Evolutionary conservation across 2,797 vertebrate species (phyloP).

Genomic region (Astyanax mexicanus): DNA sequence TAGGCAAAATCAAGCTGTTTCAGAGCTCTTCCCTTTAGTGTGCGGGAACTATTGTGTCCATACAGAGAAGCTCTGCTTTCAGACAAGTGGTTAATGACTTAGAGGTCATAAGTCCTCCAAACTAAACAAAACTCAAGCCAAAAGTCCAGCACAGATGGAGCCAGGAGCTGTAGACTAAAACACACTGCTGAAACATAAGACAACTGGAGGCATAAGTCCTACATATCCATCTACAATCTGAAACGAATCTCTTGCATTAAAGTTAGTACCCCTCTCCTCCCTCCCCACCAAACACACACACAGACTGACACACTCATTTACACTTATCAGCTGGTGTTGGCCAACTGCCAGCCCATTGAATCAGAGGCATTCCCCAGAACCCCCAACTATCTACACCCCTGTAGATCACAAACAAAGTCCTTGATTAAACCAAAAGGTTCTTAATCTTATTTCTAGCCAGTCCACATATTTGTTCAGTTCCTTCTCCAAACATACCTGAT

Average conservation of each 20-base stretch:
- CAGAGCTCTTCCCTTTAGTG: no score
- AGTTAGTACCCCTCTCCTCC: background rate
- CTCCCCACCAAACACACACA: background rate
- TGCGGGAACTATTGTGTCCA: background rate
- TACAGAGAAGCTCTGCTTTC: background rate
- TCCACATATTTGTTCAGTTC: background rate
- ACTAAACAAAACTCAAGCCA: background rate
- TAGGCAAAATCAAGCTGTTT: no score
- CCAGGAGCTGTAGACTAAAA: background rate
- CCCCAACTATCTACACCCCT: background rate
- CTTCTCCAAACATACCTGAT: background rate
- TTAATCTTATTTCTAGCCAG: background rate
- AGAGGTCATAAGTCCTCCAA: background rate
- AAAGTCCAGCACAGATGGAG: background rate
- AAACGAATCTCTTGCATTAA: background rate
- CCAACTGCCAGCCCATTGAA: background rate
- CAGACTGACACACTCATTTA: conserved; percentile 4
- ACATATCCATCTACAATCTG: background rate
- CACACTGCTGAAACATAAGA: background rate
- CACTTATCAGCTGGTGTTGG: conserved; percentile 26
- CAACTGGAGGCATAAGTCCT: background rate
- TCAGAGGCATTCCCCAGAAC: background rate
- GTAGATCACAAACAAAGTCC: background rate
- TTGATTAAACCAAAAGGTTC: conserved; percentile 4
- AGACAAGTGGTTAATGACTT: background rate